Conservation (phyloP, 2,797 vertebrate genomes). For the Odontamblyopus lacepedii region DNA sequence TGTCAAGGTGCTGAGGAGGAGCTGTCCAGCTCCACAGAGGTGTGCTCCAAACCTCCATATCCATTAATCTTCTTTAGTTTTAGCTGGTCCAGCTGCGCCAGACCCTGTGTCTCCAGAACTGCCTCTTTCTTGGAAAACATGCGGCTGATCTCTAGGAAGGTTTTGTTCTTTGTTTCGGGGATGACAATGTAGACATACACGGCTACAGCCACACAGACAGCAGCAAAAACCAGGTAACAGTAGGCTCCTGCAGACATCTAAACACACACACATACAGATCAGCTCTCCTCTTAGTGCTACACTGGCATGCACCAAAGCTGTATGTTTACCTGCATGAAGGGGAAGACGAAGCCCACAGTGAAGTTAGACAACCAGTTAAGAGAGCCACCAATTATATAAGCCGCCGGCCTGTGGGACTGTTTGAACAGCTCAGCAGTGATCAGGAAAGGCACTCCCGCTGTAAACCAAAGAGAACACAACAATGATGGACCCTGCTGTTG, state of each 20-base stretch:
- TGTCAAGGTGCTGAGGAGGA: conserved; percentile 69
- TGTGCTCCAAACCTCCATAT: conserved; percentile 82
- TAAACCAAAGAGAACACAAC: conserved; percentile 12
- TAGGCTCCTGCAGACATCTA: conserved; percentile 87
- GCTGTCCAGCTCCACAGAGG: conserved; percentile 79
- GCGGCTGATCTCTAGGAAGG: conserved; percentile 89
- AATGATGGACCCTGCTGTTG: not conserved
- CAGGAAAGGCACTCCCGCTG: conserved; percentile 88
- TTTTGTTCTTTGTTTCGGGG: conserved; percentile 92
- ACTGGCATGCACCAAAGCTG: not conserved
- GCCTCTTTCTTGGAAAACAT: conserved; percentile 78
- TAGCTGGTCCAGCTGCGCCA: conserved; percentile 70
- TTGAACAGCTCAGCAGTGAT: conserved; percentile 90
- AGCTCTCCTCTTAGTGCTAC: not conserved
- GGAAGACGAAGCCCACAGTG: conserved; percentile 88
- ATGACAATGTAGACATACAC: conserved; percentile 82
- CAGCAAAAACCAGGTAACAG: conserved; percentile 88
- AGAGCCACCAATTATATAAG: conserved; percentile 87
- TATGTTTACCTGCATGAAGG: conserved; percentile 86
- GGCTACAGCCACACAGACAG: conserved; percentile 81
- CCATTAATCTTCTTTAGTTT: conserved; percentile 81
- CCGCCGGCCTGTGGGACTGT: conserved; percentile 87
- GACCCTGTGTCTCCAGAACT: conserved; percentile 62
- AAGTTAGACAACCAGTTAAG: conserved; percentile 94
- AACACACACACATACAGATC: not conserved